Percentiles rank a stretch among this genome's conserved stretches.
These are phyloP conservation scores for Eidolon dupreanum DNA, from an alignment of 2,797 vertebrate genomes.

Conservation along the genomic window DNA sequence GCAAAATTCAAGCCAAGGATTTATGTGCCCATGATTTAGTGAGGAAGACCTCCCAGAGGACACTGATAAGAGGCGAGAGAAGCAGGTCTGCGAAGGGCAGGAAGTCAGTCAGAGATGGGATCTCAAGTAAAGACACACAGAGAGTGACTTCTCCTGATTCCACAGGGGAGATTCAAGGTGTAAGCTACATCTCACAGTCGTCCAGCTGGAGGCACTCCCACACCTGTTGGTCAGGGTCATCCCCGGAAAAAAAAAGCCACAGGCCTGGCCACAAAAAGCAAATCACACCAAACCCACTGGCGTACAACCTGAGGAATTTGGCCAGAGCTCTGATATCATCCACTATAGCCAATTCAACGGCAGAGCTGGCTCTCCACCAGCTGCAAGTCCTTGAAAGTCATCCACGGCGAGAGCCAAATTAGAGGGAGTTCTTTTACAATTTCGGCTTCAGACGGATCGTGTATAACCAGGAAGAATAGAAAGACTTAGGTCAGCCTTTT, in stretches of 20 bases:
- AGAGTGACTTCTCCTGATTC: not conserved
- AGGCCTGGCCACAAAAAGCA: not conserved
- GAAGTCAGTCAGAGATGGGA: not conserved
- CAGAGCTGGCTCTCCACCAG: not conserved
- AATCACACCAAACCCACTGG: not conserved
- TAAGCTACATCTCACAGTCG: not conserved
- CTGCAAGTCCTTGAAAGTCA: not conserved
- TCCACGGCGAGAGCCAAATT: not conserved
- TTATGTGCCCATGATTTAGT: not conserved
- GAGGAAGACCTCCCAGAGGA: not conserved
- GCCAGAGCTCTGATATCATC: fast-evolving
- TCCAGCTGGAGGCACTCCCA: not conserved
- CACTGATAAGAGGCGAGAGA: not conserved
- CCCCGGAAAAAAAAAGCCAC: not conserved
- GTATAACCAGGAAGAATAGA: not conserved
- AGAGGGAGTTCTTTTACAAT: not conserved
- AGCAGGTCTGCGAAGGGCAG: not conserved
- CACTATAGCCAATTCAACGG: not conserved
- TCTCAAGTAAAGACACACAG: not conserved
- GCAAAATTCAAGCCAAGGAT: not conserved
- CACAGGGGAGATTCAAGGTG: not conserved
- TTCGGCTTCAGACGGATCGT: not conserved
- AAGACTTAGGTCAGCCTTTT: not conserved
- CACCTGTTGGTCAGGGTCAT: not conserved
- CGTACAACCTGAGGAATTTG: not conserved